These are phyloP conservation scores for Bombus impatiens DNA, from an alignment of 1,140 invertebrate species.

Conservation along the genomic window DNA sequence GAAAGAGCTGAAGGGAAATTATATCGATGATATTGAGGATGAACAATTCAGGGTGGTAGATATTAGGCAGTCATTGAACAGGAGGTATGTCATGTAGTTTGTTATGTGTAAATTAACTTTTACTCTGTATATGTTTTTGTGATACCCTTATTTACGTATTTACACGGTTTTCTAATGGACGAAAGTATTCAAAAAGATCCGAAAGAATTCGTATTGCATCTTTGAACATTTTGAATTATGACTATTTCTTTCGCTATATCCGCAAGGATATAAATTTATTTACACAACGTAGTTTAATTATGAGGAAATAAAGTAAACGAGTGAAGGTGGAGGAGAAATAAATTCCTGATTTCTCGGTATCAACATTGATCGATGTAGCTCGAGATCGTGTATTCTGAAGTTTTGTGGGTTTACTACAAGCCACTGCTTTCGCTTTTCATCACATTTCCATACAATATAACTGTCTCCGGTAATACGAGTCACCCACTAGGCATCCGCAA, in stretches of 20 bases:
- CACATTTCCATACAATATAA: constrained; percentile 46
- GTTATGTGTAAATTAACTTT: too few relatives aligned
- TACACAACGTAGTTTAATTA: background rate
- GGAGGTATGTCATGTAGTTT: constrained; percentile 57
- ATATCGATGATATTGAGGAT: constrained; percentile 68
- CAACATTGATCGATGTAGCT: background rate
- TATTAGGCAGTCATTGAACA: constrained; percentile 73
- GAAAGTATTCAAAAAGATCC: too few relatives aligned
- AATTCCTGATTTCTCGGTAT: background rate
- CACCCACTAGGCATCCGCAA: constrained; percentile 50
- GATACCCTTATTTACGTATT: too few relatives aligned
- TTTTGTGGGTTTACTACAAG: background rate
- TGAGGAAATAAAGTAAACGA: background rate
- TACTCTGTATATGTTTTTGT: too few relatives aligned
- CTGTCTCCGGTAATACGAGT: constrained; percentile 45
- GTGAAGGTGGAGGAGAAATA: background rate
- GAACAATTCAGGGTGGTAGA: constrained; percentile 62
- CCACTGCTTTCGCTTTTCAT: constrained; percentile 39
- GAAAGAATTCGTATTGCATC: too few relatives aligned
- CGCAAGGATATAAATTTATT: too few relatives aligned
- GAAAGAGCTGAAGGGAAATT: constrained; percentile 72
- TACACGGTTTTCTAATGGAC: too few relatives aligned
- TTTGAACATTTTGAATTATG: too few relatives aligned
- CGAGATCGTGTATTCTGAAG: background rate
- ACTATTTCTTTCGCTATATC: too few relatives aligned